A percentile compares a stretch with the other conserved stretches of the same genome.
These are phyloP conservation scores for Cerastis rubricosa DNA, from an alignment of 2,888 invertebrate genomes.

Conservation along the genomic window DNA sequence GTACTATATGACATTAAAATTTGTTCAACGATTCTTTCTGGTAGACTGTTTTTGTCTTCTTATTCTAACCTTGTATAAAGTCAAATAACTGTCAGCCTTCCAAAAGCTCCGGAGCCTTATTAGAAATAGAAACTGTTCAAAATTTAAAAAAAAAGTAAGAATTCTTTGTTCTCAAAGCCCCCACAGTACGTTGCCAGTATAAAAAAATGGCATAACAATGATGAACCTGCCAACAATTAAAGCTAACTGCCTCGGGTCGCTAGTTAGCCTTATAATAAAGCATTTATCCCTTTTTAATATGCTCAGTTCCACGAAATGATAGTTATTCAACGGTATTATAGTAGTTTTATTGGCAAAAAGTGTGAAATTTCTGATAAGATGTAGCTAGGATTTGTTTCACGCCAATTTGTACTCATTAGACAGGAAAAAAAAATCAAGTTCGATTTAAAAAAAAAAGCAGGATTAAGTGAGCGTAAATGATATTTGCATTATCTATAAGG, in stretches of 20 bases:
- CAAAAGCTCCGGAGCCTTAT: too few relatives aligned
- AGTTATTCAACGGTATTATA: constrained; percentile 57
- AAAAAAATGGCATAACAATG: constrained; percentile 38
- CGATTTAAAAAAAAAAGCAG: constrained; percentile 20
- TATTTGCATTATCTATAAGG: constrained; percentile 28
- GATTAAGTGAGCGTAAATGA: constrained; percentile 47
- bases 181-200: constrained; percentile 4
- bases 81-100: background rate
- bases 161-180: constrained; percentile 14
- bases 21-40: background rate
- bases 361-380: constrained; percentile 57
- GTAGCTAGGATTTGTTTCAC: constrained; percentile 20
- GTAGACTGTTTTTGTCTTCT: background rate
- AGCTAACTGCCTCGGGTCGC: constrained; percentile 27
- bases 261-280: constrained; percentile 28
- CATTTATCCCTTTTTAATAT: constrained; percentile 35
- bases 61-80: background rate
- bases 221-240: constrained; percentile 1
- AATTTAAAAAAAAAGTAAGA: constrained; percentile 12
- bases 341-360: constrained; percentile 49
- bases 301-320: constrained; percentile 58
- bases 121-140: too few relatives aligned
- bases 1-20: background rate
- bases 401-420: constrained; percentile 53
- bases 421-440: constrained; percentile 31